Percentiles rank a stretch among this genome's conserved stretches.
phyloP scores from a whole-genome alignment of 2,113 vertebrate genomes.

The Semnopithecus entellus region DNA sequence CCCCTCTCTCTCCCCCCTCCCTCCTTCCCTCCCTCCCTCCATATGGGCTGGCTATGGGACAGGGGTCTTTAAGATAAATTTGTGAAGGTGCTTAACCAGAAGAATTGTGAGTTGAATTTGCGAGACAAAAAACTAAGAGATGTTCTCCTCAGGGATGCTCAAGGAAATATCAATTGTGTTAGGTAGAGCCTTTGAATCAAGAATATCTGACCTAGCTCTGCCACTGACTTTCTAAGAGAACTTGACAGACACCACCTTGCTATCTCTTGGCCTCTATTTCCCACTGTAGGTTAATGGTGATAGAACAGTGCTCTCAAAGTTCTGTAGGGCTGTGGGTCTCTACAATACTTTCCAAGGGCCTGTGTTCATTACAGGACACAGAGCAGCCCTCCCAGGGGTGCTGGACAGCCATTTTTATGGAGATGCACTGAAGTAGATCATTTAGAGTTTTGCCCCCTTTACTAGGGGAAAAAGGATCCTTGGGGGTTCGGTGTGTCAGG shows the following conservation, averaged over 20 bases:
- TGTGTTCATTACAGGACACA: not conserved
- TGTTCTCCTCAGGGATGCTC: not conserved
- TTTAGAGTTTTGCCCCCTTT: not conserved
- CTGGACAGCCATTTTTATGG: not conserved
- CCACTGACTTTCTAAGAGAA: not conserved
- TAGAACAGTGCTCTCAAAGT: accelerated
- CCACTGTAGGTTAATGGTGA: not conserved
- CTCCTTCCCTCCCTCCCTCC: not conserved
- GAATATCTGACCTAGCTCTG: not conserved
- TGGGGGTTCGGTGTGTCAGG: not conserved
- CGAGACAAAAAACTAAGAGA: not conserved
- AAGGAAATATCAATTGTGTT: not conserved
- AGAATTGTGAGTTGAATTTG: not conserved
- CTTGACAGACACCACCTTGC: not conserved
- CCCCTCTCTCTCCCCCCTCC: too few relatives aligned
- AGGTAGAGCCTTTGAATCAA: not conserved
- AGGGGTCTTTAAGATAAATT: not conserved
- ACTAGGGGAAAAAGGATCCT: not conserved
- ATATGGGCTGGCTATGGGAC: not conserved
- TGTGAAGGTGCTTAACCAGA: not conserved
- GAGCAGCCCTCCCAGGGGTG: not conserved
- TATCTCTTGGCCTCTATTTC: not conserved
- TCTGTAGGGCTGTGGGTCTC: not conserved
- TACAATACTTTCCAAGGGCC: not conserved
- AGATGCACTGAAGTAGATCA: not conserved